Conservation (phyloP, 2,888 invertebrate genomes). For the Trissoscelio sp. region DNA sequence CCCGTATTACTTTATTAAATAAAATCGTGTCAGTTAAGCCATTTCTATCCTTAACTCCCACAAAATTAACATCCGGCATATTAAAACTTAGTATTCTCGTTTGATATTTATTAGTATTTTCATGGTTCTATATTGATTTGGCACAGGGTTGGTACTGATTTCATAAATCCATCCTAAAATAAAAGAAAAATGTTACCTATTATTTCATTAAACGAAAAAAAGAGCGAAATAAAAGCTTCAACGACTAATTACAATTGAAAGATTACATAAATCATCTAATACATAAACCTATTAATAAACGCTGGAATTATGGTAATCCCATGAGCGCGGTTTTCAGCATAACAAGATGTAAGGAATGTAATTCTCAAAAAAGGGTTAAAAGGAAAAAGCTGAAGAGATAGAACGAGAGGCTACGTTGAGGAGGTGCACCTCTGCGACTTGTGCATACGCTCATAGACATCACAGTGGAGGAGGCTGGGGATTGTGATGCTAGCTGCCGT, state of each 20-base stretch:
- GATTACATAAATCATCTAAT: background rate
- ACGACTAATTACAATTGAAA: background rate
- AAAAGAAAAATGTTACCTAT: too few species aligned
- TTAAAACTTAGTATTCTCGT: too few species aligned
- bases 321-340: slow-evolving; percentile 36
- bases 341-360: slow-evolving; percentile 49
- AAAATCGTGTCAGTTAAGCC: too few species aligned
- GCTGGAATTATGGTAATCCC: slow-evolving; percentile 22
- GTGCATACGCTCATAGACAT: slow-evolving; percentile 49
- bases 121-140: too few species aligned
- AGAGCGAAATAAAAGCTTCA: background rate
- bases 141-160: too few species aligned
- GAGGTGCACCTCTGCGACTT: slow-evolving; percentile 30
- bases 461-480: slow-evolving; percentile 52
- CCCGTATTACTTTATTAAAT: too few species aligned
- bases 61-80: too few species aligned
- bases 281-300: slow-evolving; percentile 36
- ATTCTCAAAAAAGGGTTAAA: slow-evolving; percentile 40
- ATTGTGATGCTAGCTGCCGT: slow-evolving; percentile 64
- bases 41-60: too few species aligned
- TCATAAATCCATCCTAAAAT: too few species aligned
- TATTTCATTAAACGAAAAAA: background rate
- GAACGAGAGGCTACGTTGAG: slow-evolving; percentile 31
- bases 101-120: too few species aligned
- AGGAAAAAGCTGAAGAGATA: slow-evolving; percentile 39